Conservation (phyloP, 2,113 vertebrate genomes). For the Arvicanthis niloticus region DNA sequence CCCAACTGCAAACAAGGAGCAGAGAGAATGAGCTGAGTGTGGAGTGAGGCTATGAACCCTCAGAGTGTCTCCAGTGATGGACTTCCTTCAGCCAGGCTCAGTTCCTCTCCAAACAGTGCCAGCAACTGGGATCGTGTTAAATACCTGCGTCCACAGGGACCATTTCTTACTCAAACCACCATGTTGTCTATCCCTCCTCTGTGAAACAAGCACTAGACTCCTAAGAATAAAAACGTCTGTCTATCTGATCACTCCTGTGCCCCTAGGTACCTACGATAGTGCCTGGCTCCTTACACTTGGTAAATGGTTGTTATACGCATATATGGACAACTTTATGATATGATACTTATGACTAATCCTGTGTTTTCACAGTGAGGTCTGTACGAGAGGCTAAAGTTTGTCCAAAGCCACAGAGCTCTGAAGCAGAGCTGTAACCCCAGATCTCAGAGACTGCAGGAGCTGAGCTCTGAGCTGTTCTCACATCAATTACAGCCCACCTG, state of each 20-base stretch:
- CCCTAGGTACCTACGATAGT: background rate
- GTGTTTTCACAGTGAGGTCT: background rate
- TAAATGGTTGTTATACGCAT: background rate
- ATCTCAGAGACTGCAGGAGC: background rate
- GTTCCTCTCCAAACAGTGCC: background rate
- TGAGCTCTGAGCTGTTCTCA: constrained; percentile 6
- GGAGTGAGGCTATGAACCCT: too few species aligned
- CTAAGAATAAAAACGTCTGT: background rate
- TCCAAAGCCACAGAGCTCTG: background rate
- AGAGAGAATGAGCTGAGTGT: background rate
- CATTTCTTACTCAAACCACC: background rate
- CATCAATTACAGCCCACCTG: background rate
- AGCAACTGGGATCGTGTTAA: background rate
- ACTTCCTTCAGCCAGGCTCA: background rate
- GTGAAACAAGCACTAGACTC: background rate
- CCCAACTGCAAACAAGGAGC: background rate
- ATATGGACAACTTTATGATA: background rate
- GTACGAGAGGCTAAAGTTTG: background rate
- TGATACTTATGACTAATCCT: background rate
- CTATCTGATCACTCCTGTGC: background rate
- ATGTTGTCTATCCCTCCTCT: background rate
- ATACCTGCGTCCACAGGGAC: background rate
- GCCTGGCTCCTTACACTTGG: background rate
- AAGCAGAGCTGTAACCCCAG: background rate
- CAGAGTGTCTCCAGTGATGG: background rate